Conservation (phyloP, 2,797 vertebrate genomes). For the Rhinatrema bivittatum region DNA sequence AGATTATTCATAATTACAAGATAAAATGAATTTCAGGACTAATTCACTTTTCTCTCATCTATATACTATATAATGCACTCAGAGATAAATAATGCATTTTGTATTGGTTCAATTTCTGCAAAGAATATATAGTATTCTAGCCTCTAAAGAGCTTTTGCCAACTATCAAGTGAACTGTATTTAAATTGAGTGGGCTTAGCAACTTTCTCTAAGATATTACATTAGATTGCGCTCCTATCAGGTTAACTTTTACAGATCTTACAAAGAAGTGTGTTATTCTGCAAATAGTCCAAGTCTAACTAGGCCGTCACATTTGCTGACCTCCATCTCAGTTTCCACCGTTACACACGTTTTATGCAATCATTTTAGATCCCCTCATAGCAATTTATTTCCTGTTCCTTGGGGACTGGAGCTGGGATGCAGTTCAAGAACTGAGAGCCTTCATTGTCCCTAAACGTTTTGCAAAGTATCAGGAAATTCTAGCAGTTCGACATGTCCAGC, state of each 20-base stretch:
- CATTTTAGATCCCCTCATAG: constrained; percentile 1
- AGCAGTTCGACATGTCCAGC: no score
- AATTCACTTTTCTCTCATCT: no score
- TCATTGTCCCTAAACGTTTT: no score
- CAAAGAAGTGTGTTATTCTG: background rate
- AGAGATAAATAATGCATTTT: no score
- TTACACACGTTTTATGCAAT: background rate
- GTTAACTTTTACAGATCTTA: constrained; percentile 5
- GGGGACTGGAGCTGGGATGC: background rate
- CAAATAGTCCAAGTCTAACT: background rate
- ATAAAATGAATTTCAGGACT: no score
- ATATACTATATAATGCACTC: no score
- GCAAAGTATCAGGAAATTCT: no score
- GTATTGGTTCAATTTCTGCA: background rate
- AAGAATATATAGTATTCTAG: constrained; percentile 6
- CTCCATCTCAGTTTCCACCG: constrained; percentile 10
- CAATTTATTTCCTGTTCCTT: constrained; percentile 2
- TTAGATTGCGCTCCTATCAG: constrained; percentile 9
- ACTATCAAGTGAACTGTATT: constrained; percentile 15
- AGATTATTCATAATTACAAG: no score
- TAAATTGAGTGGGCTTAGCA: constrained; percentile 8
- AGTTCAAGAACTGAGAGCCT: no score
- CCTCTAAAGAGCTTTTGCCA: no score
- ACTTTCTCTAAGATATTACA: constrained; percentile 4
- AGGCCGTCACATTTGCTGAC: background rate